These are phyloP conservation scores for Synanthedon andrenaeformis DNA, from an alignment of 2,888 invertebrate genomes.

Conservation along the genomic window DNA sequence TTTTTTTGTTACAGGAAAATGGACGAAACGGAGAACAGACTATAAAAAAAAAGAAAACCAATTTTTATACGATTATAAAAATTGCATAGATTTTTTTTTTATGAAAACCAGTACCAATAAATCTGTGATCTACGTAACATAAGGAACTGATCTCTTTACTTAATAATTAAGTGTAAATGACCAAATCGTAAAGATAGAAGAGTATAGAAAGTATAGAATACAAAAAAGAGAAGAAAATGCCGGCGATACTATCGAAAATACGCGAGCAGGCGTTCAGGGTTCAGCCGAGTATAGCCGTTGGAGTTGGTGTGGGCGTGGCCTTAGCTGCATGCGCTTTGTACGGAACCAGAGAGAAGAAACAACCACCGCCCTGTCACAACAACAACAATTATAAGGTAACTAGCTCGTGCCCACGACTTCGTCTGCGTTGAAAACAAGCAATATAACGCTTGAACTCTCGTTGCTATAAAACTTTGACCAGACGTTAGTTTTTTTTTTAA, in stretches of 20 bases:
- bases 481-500: too few relatives aligned
- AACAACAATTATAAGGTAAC: slow-evolving; percentile 59
- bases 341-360: slow-evolving; percentile 50
- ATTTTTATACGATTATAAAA: slow-evolving; percentile 4
- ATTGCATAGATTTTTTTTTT: slow-evolving; percentile 1
- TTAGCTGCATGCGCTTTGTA: slow-evolving; percentile 55
- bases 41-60: slow-evolving; percentile 2
- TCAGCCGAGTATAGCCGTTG: slow-evolving; percentile 48
- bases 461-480: too few relatives aligned
- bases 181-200: not conserved
- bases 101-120: slow-evolving; percentile 7
- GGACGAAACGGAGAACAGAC: slow-evolving; percentile 24
- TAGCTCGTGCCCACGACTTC: too few relatives aligned
- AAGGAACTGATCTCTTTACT: slow-evolving; percentile 18
- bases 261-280: slow-evolving; percentile 56
- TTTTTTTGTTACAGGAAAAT: slow-evolving; percentile 47
- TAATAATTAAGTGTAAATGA: slow-evolving; percentile 14
- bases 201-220: not conserved
- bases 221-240: slow-evolving; percentile 29
- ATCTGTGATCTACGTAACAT: slow-evolving; percentile 13
- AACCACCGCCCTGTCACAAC: slow-evolving; percentile 42
- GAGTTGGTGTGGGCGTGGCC: slow-evolving; percentile 58
- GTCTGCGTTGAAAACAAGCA: too few relatives aligned
- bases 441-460: too few relatives aligned
- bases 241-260: slow-evolving; percentile 59